phyloP scores from a whole-genome alignment of 2,113 vertebrate genomes.

The Euleptes europaea region DNA sequence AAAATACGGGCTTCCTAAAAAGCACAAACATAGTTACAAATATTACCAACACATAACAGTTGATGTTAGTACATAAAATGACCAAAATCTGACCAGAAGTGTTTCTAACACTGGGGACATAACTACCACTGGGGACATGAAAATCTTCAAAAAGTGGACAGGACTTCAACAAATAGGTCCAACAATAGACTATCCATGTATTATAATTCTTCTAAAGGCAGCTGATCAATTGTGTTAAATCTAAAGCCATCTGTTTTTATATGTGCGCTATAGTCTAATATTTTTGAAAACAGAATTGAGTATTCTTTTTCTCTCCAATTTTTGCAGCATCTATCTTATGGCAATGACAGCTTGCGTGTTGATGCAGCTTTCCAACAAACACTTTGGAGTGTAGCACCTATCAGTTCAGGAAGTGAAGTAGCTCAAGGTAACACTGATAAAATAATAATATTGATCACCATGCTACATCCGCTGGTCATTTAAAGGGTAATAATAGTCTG shows the following conservation, averaged over 20 bases:
- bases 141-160: not conserved
- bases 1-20: no score
- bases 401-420: slow-evolving; percentile 95
- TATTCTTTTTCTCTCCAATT: slow-evolving; percentile 15
- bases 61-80: no score
- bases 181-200: not conserved
- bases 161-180: not conserved
- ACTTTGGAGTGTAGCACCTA: slow-evolving; percentile 94
- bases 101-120: no score
- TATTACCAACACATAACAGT: no score
- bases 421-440: slow-evolving; percentile 86
- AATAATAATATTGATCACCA: not conserved
- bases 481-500: not conserved
- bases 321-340: slow-evolving; percentile 90
- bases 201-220: not conserved
- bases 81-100: no score
- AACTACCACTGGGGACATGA: not conserved
- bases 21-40: no score
- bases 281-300: slow-evolving; percentile 32
- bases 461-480: not conserved
- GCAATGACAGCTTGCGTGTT: slow-evolving; percentile 87
- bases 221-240: not conserved
- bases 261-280: not conserved
- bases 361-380: slow-evolving; percentile 98
- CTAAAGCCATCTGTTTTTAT: not conserved